A percentile compares a stretch with the other conserved stretches of the same genome.
Evolutionary conservation across 2,888 invertebrate species (phyloP).

Genomic region (Tromatobia lineatoria): DNA sequence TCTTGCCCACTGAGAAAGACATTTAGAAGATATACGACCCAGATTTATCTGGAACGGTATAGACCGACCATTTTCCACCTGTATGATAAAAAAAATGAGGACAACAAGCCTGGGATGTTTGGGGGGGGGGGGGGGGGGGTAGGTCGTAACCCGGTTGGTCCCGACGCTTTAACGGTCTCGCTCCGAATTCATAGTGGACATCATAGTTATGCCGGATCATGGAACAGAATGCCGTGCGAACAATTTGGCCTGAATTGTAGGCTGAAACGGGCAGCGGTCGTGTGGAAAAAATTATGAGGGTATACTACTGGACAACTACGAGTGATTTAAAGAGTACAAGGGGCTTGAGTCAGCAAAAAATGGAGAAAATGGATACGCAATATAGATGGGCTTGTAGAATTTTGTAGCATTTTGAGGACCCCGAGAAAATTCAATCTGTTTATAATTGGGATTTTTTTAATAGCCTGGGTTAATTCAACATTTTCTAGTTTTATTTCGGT

Average conservation of each 20-base stretch:
- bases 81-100: constrained; percentile 24
- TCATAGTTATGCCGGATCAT: not conserved
- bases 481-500: not conserved
- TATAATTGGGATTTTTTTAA: not conserved
- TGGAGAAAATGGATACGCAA: not conserved
- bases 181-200: not conserved
- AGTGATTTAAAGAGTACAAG: not conserved
- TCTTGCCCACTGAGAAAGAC: not conserved
- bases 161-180: not conserved
- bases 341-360: not conserved
- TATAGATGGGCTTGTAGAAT: not conserved
- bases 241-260: constrained; percentile 19
- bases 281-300: not conserved
- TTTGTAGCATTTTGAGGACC: not conserved
- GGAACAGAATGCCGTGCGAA: not conserved
- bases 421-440: not conserved
- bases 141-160: not conserved
- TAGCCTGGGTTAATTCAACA: not conserved
- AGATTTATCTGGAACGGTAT: constrained; percentile 46
- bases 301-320: not conserved
- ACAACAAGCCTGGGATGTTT: constrained; percentile 28
- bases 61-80: not conserved
- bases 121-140: not conserved
- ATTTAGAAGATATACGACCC: constrained; percentile 35
- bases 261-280: not conserved